Evolutionary conservation across 2,797 vertebrate species (phyloP).

Genomic region (Xenentodon cancila): DNA sequence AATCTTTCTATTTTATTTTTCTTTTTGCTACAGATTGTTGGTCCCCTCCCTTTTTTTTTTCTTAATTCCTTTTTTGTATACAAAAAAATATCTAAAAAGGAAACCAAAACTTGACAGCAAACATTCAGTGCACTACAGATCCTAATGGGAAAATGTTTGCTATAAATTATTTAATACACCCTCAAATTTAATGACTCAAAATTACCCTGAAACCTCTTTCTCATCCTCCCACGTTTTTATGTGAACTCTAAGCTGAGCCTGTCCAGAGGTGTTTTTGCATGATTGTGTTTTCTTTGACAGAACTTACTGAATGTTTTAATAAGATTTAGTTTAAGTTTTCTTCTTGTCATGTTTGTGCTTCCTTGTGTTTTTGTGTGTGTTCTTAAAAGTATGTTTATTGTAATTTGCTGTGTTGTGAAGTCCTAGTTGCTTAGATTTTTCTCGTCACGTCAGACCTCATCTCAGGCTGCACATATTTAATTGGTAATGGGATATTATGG

Average conservation of each 20-base stretch:
- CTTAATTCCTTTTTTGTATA: too few relatives aligned
- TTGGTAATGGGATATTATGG: constrained; percentile 7
- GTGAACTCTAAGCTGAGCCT: constrained; percentile 36
- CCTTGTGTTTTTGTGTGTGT: constrained; percentile 7
- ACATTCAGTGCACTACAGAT: constrained; percentile 66
- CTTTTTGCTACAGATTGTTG: constrained; percentile 25
- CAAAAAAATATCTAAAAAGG: background rate
- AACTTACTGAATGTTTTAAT: constrained; percentile 17
- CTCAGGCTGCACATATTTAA: constrained; percentile 32
- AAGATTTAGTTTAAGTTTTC: constrained; percentile 28
- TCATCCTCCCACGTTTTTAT: constrained; percentile 16
- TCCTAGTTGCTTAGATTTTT: constrained; percentile 34
- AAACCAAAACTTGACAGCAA: constrained; percentile 43
- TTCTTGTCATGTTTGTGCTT: constrained; percentile 16
- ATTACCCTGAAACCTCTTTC: constrained; percentile 21
- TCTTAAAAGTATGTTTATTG: constrained; percentile 46
- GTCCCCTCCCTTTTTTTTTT: background rate
- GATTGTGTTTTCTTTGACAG: constrained; percentile 12
- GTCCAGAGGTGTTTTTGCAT: constrained; percentile 55
- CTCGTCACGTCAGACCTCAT: constrained; percentile 14
- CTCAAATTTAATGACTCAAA: background rate
- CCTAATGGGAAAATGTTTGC: constrained; percentile 39
- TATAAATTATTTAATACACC: constrained; percentile 19
- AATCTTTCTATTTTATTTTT: too few relatives aligned
- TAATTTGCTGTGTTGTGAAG: constrained; percentile 39